Evolutionary conservation across 2,888 invertebrate species (phyloP), one percentile per base, ranked within the genome.

Genomic region (Corythucha ciliata): DNA sequence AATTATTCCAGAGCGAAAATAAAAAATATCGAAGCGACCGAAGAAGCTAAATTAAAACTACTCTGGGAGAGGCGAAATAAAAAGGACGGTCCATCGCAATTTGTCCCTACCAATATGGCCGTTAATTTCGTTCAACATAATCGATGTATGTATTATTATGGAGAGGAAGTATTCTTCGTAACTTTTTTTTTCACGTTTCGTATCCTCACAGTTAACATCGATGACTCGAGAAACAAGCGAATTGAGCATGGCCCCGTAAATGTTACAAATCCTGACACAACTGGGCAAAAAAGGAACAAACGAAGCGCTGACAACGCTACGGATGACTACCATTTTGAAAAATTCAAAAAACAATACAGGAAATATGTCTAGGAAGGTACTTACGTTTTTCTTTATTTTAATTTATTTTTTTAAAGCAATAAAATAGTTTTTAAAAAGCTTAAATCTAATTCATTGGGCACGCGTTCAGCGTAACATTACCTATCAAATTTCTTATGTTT

Each of bases 61-160:
- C 66, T 97, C 18, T 82, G 85, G 74, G 93, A 94, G 61, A 79
- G 86, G 53, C 82, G 87, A 64, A 87, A 85, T 62, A 91, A 91
- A 68, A 91, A 90, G 65, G 91, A 93, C 69, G 84, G 83, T 0
- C 90, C 91, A 0, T 90, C 93, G 1, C 89, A 88, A 60, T 94
- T 96, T 76, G 94, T 96, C 0, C 96, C 96, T 0, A 91, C 91
- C 14, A 96, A 97, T 67, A 91, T 96, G 86, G 94, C 96, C 10
- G 94, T 94, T 0, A 96, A 96, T 71, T 97, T 96, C 74, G 91
- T 92, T 29, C 94, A 96, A 64, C 94, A 96, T 66, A 93, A 93
- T 69, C 77, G 93, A 76, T 94, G 87, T 87, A 73, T 76, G 78
- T 70, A 39, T 26, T 42, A 25, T 2, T n/a, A n/a, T n/a, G n/a